These are phyloP conservation scores for Lycopodina hypogea DNA, from an alignment of 37 sponge, comb jelly and placozoan species.

Conservation along the genomic window DNA sequence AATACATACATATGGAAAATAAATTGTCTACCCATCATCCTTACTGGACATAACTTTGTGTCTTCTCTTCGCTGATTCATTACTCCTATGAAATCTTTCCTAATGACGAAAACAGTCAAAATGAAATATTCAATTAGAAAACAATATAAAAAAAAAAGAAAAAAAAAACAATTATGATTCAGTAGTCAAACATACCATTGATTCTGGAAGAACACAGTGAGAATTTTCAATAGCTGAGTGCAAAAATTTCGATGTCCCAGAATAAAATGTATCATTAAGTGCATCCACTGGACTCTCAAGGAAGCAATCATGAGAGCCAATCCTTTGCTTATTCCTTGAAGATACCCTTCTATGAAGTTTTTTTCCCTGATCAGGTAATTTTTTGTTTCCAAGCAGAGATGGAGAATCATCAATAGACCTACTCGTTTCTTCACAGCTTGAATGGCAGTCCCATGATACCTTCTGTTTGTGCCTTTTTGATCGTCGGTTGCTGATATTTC, in stretches of 20 bases:
- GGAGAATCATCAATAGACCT: too few species aligned
- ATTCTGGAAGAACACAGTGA: background rate
- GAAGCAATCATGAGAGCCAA: background rate
- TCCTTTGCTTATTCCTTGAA: background rate
- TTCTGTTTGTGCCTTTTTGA: too few species aligned
- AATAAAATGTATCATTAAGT: constrained; percentile 11
- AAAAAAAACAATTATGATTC: too few species aligned
- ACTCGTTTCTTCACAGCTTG: too few species aligned
- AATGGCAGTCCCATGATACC: too few species aligned
- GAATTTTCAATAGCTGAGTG: background rate
- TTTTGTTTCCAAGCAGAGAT: too few species aligned
- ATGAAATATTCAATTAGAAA: constrained; percentile 1
- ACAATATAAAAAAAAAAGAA: background rate
- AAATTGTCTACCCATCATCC: background rate
- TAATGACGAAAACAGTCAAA: background rate
- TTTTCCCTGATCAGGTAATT: too few species aligned
- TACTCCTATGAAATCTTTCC: constrained; percentile 41
- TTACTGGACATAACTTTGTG: constrained; percentile 16
- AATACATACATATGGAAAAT: too few species aligned
- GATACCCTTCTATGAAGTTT: background rate
- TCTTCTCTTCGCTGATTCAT: constrained; percentile 31
- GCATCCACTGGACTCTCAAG: constrained; percentile 13
- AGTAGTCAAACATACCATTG: background rate
- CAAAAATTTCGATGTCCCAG: background rate
- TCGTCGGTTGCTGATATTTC: too few species aligned